A percentile compares a stretch with the other conserved stretches of the same genome.
Conservation (phyloP, 30 jellyfish, hydroid and myxozoan genomes). For the Rhopilema esculentum region DNA sequence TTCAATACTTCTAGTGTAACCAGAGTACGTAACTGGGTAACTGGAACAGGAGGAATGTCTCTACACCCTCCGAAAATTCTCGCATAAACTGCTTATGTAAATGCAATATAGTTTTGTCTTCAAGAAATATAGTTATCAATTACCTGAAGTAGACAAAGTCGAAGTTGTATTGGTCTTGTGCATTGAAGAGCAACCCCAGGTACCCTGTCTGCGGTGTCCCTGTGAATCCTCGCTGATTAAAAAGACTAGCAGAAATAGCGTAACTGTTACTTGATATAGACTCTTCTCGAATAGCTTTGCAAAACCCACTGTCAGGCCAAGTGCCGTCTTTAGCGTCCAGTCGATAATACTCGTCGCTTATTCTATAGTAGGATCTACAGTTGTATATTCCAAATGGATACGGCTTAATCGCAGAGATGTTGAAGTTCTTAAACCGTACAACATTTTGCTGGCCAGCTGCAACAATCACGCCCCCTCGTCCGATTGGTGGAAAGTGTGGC, state of each 20-base stretch:
- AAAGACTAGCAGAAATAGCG: conserved; percentile 71
- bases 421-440: conserved; percentile 62
- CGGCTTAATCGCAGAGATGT: conserved; percentile 65
- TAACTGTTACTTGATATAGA: conserved; percentile 48
- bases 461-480: conserved; percentile 84
- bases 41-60: too few relatives aligned
- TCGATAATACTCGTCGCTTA: conserved; percentile 69
- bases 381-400: conserved; percentile 58
- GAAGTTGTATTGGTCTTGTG: conserved; percentile 73
- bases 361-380: conserved; percentile 70
- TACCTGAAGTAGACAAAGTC: conserved; percentile 87
- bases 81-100: background rate
- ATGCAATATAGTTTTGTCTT: background rate
- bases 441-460: conserved; percentile 82
- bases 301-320: conserved; percentile 92
- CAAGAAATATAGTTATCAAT: background rate
- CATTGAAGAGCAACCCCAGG: conserved; percentile 80
- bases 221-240: conserved; percentile 68
- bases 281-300: conserved; percentile 69
- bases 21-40: too few relatives aligned
- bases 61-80: background rate
- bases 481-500: conserved; percentile 81
- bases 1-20: too few relatives aligned
- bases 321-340: conserved; percentile 68
- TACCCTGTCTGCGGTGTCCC: conserved; percentile 76